Conservation (phyloP, 2,113 vertebrate genomes). For the Neodontobutis hainanensis region DNA sequence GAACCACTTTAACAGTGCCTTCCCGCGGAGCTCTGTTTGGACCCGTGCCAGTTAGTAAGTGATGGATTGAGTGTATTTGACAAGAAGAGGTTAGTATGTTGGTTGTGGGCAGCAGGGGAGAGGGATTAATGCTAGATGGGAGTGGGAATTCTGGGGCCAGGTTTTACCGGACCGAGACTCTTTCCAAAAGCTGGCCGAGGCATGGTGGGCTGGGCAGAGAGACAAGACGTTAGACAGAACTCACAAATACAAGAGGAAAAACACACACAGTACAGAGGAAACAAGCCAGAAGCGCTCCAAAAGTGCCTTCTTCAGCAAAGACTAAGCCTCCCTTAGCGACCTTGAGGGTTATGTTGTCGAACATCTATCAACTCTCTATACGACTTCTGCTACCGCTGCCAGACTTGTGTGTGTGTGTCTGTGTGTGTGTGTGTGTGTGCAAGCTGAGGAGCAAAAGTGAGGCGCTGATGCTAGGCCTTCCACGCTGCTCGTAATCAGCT, state of each 20-base stretch:
- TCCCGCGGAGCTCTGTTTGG: slow-evolving; percentile 50
- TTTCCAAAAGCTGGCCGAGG: slow-evolving; percentile 73
- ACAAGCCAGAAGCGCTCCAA: slow-evolving; percentile 28
- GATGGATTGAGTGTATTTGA: slow-evolving; percentile 74
- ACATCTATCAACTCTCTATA: slow-evolving; percentile 64
- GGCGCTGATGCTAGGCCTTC: slow-evolving; percentile 52
- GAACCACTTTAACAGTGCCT: slow-evolving; percentile 30
- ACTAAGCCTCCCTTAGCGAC: slow-evolving; percentile 46
- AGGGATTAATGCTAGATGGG: neutral
- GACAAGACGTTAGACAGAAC: slow-evolving; percentile 78
- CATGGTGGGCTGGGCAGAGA: slow-evolving; percentile 76
- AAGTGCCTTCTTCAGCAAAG: slow-evolving; percentile 52
- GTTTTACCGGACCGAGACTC: slow-evolving; percentile 81
- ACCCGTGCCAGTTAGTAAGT: slow-evolving; percentile 86
- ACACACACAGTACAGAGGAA: slow-evolving; percentile 39
- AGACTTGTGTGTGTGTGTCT: slow-evolving; percentile 22
- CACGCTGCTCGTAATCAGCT: slow-evolving; percentile 76
- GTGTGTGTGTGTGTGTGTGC: slow-evolving; percentile 13
- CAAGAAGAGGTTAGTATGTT: slow-evolving; percentile 49
- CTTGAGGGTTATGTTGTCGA: slow-evolving; percentile 54
- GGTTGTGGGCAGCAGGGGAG: neutral
- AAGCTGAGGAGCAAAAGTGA: slow-evolving; percentile 21
- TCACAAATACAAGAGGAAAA: slow-evolving; percentile 46
- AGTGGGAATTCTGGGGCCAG: slow-evolving; percentile 59
- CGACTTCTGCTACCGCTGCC: slow-evolving; percentile 23